These are phyloP conservation scores for Acanthopagrus latus DNA, from an alignment of 2,797 vertebrate species.

Conservation along the genomic window DNA sequence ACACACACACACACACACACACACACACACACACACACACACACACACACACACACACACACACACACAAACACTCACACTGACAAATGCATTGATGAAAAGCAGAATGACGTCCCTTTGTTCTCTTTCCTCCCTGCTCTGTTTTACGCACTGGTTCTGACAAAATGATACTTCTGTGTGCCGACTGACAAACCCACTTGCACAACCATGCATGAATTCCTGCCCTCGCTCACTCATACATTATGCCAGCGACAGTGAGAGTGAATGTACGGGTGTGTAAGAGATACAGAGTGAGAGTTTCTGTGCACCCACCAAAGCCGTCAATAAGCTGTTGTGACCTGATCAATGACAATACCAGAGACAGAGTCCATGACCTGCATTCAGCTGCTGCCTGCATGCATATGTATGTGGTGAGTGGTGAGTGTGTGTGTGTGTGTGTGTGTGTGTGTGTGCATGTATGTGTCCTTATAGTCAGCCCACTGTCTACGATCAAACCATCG, in stretches of 20 bases:
- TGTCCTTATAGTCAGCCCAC: slow-evolving; percentile 18
- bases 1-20: slow-evolving; percentile 6
- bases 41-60: slow-evolving; percentile 31
- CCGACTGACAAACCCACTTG: slow-evolving; percentile 63
- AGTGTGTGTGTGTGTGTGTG: slow-evolving; percentile 7
- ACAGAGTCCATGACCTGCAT: slow-evolving; percentile 78
- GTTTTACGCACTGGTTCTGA: slow-evolving; percentile 49
- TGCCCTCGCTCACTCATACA: slow-evolving; percentile 48
- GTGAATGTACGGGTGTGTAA: slow-evolving; percentile 22
- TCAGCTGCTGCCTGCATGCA: slow-evolving; percentile 48
- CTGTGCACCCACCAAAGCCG: slow-evolving; percentile 53
- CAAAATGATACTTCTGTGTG: slow-evolving; percentile 64
- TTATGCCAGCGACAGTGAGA: slow-evolving; percentile 28
- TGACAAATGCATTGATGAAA: slow-evolving; percentile 24
- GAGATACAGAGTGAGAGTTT: slow-evolving; percentile 43
- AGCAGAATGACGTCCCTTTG: slow-evolving; percentile 65
- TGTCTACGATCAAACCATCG: slow-evolving; percentile 25
- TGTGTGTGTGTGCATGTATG: slow-evolving; percentile 1
- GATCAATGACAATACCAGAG: slow-evolving; percentile 77
- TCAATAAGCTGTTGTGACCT: slow-evolving; percentile 77
- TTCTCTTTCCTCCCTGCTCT: slow-evolving; percentile 57
- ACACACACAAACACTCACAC: slow-evolving; percentile 10
- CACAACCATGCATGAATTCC: slow-evolving; percentile 69
- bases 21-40: slow-evolving; percentile 12
- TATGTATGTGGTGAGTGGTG: neutral